Base-by-base conservation (phyloP, 2,797 vertebrate species). In the Halcyon leucocephala region DNA sequence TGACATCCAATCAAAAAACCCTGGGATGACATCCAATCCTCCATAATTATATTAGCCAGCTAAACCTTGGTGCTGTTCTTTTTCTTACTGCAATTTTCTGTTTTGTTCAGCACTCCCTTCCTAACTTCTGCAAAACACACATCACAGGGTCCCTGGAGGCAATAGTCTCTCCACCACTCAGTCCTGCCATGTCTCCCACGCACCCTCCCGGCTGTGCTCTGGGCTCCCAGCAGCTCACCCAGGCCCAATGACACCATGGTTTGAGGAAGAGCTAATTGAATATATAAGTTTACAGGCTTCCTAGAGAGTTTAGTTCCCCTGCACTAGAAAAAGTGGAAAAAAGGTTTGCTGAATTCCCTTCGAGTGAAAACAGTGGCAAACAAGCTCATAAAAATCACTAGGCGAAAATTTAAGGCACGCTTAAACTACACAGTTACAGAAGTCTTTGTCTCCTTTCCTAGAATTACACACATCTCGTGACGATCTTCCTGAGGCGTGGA, bases 211-310 rank as follows among this genome's bases (percentile, higher is more conserved):
- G 21, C 35, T 74, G 24, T 26, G 29, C 35, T 49, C n/a, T 2
- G 1, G 33, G 60, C 31, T 82, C 29, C 18, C 1, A 1, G 14
- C 28, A 51, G 49, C 29, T 29, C 33, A 62, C 20, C 12, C 1
- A 0, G 17, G 44, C 29, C 42, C 0, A 0, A 6, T 26, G 71
- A 39, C 14, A 10, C 10, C 42, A 17, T 11, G 62, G 35, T 49
- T 29, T 55, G 31, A 76, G 41, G 12, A 74, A 69, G 10, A 15
- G 14, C 13, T 70, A 66, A 25, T 12, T 48, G 64, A 76, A 29
- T 21, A 74, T 54, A 7, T 17, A 54, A 12, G 14, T 44, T 90
- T 66, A 46, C 25, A 57, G 12, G 4, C 35, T 42, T 80, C 9
- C 31, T 39, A 17, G 41, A 71, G 54, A 76, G 31, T 15, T 35